These are phyloP conservation scores for Luperina nickerlii DNA, from an alignment of 2,888 invertebrate genomes.

Conservation along the genomic window DNA sequence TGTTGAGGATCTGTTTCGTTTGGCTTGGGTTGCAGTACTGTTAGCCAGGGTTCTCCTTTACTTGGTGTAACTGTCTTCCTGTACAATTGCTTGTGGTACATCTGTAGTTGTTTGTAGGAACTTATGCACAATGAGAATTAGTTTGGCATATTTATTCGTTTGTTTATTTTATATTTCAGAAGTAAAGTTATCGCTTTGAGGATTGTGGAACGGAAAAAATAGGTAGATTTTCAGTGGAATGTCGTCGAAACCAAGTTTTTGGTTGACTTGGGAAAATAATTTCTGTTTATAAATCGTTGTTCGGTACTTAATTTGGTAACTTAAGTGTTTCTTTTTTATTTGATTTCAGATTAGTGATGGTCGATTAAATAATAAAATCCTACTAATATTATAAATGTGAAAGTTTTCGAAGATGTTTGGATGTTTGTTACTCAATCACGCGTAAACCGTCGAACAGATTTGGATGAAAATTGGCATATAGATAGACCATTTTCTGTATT, in stretches of 20 bases:
- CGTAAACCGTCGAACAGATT: no score
- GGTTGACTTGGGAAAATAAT: not conserved
- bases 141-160: constrained; percentile 44
- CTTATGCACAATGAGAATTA: constrained; percentile 64
- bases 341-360: not conserved
- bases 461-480: no score
- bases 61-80: constrained; percentile 80
- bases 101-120: constrained; percentile 72
- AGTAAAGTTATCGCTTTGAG: constrained; percentile 8
- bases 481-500: no score
- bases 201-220: constrained; percentile 9
- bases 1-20: constrained; percentile 28
- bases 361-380: not conserved
- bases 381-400: no score
- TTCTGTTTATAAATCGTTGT: not conserved
- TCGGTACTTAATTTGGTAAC: not conserved
- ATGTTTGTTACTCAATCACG: no score
- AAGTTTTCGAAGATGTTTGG: no score
- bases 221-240: not conserved
- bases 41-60: constrained; percentile 51
- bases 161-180: constrained; percentile 36
- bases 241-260: not conserved
- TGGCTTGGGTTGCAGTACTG: constrained; percentile 9
- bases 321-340: not conserved
- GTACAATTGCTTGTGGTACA: constrained; percentile 76